Base-by-base conservation (phyloP, 2,113 vertebrate genomes). In the Silurus meridionalis region DNA sequence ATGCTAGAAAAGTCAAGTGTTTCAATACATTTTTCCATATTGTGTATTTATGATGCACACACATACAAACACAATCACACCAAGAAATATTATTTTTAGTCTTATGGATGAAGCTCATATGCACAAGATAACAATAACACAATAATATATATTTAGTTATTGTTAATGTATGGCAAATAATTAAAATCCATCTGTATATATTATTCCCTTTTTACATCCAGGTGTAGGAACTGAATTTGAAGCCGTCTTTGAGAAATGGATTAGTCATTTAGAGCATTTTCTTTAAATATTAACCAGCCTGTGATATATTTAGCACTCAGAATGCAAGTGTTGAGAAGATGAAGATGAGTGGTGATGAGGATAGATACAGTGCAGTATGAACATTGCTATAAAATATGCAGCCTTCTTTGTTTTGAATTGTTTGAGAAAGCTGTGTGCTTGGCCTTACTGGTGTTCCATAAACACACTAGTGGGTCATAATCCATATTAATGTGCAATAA, bases 401-500 rank as follows among this genome's bases (percentile, higher is more conserved):
- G 78, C 55, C 25, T 80, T 55, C 37, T 48, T 46, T 48, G 15
- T 72, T 48, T 48, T 15, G 48, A 3, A 19, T 46, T 48, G 15
- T 72, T 48, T 48, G 37, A 72, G 7, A 19, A 19, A 46, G 7
- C 10, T 19, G 17, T 10, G 19, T 57, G 25, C 11, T 71, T 57
- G 17, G 3, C 57, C 64, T 46, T 57, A 50, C 3, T 52, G 21
- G 7, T 10, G 46, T 55, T 58, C 55, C 67, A 58, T 61, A 23
- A 74, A 61, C 78, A 15, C 25, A 57, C 57, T 17, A 63, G 4
- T 66, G 72, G n/a, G 60, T 78, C 72, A 85, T 23, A 55, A 8
- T 79, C 13, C 78, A 89, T 81, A 85, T 90, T 83, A 82, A 87
- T 91, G 87, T 89, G 85, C 78, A 87, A 83, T 87, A 87, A 90